phyloP scores from a whole-genome alignment of 2,888 invertebrate genomes.

The Diplazon laetatorius region DNA sequence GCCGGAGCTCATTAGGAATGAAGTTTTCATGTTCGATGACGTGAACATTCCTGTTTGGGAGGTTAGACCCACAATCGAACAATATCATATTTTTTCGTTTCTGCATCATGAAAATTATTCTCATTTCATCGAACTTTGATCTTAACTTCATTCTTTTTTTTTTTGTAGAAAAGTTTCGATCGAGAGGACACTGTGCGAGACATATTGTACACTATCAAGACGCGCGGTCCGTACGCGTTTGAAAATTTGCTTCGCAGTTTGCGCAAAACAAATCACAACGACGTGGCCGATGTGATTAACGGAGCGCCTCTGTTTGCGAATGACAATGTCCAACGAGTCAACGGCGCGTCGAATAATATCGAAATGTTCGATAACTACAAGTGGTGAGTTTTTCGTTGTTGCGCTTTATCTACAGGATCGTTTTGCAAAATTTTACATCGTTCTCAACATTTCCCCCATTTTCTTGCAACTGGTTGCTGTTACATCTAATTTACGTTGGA shows the following conservation, averaged over 20 bases:
- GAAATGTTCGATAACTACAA: too few species aligned
- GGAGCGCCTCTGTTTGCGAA: neutral
- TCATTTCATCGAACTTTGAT: neutral
- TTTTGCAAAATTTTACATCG: neutral
- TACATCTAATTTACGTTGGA: neutral
- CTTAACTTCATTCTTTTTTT: neutral
- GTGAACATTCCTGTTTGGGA: constrained; percentile 75
- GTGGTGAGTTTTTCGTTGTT: neutral
- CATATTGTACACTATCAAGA: constrained; percentile 74
- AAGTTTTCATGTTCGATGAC: constrained; percentile 76
- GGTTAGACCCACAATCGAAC: too few species aligned
- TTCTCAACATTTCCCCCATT: too few species aligned
- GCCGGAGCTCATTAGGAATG: constrained; percentile 76
- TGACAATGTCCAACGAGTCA: constrained; percentile 14
- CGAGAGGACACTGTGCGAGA: constrained; percentile 68
- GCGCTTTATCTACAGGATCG: neutral
- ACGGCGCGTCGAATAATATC: constrained; percentile 18
- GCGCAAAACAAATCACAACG: constrained; percentile 70
- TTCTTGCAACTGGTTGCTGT: neutral
- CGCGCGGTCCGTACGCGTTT: constrained; percentile 78
- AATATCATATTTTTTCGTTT: neutral
- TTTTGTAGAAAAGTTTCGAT: constrained; percentile 69
- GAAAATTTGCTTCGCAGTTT: constrained; percentile 73
- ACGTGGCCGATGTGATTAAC: constrained; percentile 70
- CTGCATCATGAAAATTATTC: neutral